phyloP scores from a whole-genome alignment of 64 coral and sea anemone species.

The Pocillopora verrucosa region DNA sequence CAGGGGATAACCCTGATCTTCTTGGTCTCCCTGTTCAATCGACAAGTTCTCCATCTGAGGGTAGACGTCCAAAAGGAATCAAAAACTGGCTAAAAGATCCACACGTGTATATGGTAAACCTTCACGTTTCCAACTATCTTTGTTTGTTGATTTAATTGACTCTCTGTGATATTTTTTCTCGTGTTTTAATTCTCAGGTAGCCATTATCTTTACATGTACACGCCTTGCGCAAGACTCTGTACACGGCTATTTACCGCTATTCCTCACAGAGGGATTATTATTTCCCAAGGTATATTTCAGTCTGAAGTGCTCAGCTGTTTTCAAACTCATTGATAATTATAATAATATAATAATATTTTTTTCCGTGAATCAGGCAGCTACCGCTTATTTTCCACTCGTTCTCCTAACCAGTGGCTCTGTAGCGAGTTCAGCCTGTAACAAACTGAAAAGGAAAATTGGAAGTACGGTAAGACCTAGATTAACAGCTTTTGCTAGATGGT shows the following conservation, averaged over 20 bases:
- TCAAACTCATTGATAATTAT: neutral
- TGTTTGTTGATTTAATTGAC: no score
- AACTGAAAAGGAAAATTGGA: neutral
- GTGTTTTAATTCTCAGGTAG: neutral
- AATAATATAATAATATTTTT: neutral
- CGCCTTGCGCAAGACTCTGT: constrained; percentile 1
- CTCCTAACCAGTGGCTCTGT: constrained; percentile 2
- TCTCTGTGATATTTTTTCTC: neutral
- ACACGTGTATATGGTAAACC: neutral
- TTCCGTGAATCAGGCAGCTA: neutral
- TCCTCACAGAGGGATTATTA: neutral
- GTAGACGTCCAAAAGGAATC: neutral
- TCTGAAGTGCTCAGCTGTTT: neutral
- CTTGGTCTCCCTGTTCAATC: neutral
- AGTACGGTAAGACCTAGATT: neutral
- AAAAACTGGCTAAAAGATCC: neutral
- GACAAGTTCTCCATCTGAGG: neutral
- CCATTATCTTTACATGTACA: neutral
- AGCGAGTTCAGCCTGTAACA: neutral
- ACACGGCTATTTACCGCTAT: constrained; percentile 3
- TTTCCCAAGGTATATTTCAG: neutral
- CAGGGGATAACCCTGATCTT: neutral
- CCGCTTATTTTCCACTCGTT: constrained; percentile 16
- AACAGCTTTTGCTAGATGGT: neutral
- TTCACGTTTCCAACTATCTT: neutral